Evolutionary conservation across 2,888 invertebrate species (phyloP).

Genomic region (Erannis defoliaria): DNA sequence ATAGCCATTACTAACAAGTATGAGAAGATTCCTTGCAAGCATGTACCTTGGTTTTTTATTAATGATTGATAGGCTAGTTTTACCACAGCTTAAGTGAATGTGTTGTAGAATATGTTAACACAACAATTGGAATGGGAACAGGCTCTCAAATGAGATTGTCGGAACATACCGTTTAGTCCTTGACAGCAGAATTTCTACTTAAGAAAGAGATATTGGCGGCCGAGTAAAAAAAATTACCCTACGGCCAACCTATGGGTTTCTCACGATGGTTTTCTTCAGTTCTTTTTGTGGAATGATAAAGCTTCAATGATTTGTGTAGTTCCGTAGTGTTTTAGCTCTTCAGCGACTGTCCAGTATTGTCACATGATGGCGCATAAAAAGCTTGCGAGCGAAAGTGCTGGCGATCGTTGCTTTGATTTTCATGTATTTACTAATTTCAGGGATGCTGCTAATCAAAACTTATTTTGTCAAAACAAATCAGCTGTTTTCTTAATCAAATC

Average conservation of each 20-base stretch:
- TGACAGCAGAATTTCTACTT: no score
- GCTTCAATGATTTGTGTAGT: constrained; percentile 11
- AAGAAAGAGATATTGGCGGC: no score
- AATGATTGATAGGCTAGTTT: no score
- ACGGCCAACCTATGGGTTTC: no score
- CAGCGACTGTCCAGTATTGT: constrained; percentile 4
- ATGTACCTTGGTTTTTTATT: neutral
- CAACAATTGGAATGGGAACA: no score
- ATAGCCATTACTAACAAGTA: neutral
- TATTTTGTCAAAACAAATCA: neutral
- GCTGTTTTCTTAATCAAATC: neutral
- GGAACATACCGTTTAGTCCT: no score
- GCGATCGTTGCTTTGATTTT: neutral
- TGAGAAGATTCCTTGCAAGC: neutral
- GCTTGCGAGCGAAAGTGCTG: constrained; percentile 23
- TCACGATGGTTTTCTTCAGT: no score
- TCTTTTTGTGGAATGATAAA: neutral
- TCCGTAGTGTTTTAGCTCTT: neutral
- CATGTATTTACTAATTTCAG: constrained; percentile 2
- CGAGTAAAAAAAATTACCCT: no score
- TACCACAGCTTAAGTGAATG: no score
- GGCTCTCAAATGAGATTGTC: no score
- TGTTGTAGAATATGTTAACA: no score
- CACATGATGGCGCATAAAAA: neutral
- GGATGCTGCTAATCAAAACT: neutral